Base-by-base conservation (phyloP, 2,888 invertebrate species). In the Cabera pusaria region DNA sequence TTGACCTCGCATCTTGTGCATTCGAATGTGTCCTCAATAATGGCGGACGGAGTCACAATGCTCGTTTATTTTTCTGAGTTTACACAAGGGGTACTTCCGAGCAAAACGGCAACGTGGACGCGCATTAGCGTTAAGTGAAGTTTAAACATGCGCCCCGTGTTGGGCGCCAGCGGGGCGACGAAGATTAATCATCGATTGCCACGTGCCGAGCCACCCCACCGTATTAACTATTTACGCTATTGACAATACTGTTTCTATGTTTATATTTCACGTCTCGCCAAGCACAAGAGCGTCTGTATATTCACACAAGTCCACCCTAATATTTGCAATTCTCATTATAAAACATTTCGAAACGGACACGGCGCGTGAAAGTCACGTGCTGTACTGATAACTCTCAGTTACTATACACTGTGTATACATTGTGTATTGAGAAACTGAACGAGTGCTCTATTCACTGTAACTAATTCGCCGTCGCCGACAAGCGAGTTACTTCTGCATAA, bases 181-280 rank as follows among this genome's bases (percentile, higher is more conserved):
- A 24, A 36, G 52, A 42, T 52, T 46, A 49, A 43, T 39, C 38
- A 44, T 34, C 35, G 27, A 27, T 53, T 46, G 56, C 38, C 59
- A 49, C 58, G 55, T 49, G 50, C 46, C 51, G 42, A 49, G 11
- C 18, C 54, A 56, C 50, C 57, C 56, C 59, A 40, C 51, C 38
- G 7, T 22, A 26, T 42, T 35, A 12, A 27, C 16, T 21, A 26
- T 35, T 35, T 36, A 36, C 48, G 9, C 42, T 50, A 50, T 54
- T 60, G 52, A 62, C 52, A 58, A 59, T 59, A 61, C 55, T 58
- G 60, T 66, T 56, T 57, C 63, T 29, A 67, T 72, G 64, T 75
- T 72, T 74, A 69, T 59, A 74, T 75, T 73, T 67, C 55, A 57
- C 64, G 63, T 56, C 50, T 66, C 62, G 63, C 52, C 60, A 58